Evolutionary conservation across 2,113 vertebrate species (phyloP).

Genomic region (Sturnus vulgaris): DNA sequence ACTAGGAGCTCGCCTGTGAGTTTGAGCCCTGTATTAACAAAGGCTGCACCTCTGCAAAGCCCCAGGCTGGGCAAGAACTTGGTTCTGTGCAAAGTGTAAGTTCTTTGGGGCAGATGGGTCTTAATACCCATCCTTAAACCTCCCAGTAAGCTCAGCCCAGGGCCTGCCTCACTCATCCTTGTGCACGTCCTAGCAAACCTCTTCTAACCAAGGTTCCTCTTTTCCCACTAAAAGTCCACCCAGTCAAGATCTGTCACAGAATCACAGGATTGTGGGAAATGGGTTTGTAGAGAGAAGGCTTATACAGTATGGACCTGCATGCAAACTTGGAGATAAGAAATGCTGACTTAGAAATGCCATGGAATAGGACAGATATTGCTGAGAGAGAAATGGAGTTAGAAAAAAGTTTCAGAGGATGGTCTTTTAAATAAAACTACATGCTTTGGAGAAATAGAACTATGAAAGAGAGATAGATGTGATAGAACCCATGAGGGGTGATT

Average conservation of each 20-base stretch:
- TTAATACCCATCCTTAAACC: background rate
- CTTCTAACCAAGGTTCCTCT: background rate
- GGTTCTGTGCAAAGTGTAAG: background rate
- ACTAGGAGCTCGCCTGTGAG: constrained; percentile 26
- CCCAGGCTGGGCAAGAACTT: background rate
- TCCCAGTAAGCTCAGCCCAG: background rate
- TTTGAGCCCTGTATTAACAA: constrained; percentile 7
- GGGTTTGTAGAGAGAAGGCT: too few species aligned
- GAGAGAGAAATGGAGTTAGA: too few species aligned
- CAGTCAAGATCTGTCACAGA: background rate
- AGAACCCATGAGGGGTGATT: too few species aligned
- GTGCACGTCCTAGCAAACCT: background rate
- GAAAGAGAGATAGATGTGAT: too few species aligned
- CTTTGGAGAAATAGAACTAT: too few species aligned
- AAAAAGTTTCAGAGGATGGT: too few species aligned
- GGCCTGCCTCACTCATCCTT: background rate
- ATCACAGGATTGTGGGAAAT: background rate
- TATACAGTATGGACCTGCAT: too few species aligned
- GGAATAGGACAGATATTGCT: too few species aligned
- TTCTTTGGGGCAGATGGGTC: background rate
- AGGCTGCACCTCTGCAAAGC: background rate
- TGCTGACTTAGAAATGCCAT: too few species aligned
- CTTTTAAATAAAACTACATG: too few species aligned
- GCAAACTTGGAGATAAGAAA: too few species aligned
- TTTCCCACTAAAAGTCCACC: background rate